A percentile compares a stretch with the other conserved stretches of the same genome.
Evolutionary conservation across 2,113 vertebrate species (phyloP).

Genomic region (Chionodraco myersi): DNA sequence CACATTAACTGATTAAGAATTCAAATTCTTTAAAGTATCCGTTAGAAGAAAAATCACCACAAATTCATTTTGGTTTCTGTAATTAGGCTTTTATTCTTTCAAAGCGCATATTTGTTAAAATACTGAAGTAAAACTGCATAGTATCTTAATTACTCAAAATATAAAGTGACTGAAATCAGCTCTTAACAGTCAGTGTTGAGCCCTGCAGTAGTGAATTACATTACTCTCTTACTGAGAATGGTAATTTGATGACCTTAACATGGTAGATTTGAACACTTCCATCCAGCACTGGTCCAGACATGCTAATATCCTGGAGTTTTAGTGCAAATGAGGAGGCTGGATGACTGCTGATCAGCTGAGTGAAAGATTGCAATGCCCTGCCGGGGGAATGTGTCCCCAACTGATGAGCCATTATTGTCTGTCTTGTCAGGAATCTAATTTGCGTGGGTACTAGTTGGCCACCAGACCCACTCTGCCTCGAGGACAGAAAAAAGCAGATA

Average conservation of each 20-base stretch:
- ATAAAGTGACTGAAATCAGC: too few relatives aligned
- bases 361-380: neutral
- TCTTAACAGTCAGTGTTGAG: too few relatives aligned
- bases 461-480: neutral
- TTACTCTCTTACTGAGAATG: neutral
- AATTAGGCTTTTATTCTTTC: too few relatives aligned
- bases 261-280: neutral
- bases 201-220: neutral
- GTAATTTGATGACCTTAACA: neutral
- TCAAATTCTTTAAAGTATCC: too few relatives aligned
- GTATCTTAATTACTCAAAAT: too few relatives aligned
- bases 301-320: neutral
- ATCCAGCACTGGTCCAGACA: neutral
- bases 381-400: neutral
- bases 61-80: too few relatives aligned
- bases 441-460: constrained; percentile 5
- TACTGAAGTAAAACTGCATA: too few relatives aligned
- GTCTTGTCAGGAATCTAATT: constrained; percentile 20
- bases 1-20: too few relatives aligned
- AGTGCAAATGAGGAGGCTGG: neutral
- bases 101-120: too few relatives aligned
- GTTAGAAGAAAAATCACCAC: too few relatives aligned
- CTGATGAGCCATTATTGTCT: constrained; percentile 39
- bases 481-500: constrained; percentile 17
- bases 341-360: constrained; percentile 9